These are phyloP conservation scores for Papilio helenus DNA, from an alignment of 1,140 invertebrate genomes.

Conservation along the genomic window DNA sequence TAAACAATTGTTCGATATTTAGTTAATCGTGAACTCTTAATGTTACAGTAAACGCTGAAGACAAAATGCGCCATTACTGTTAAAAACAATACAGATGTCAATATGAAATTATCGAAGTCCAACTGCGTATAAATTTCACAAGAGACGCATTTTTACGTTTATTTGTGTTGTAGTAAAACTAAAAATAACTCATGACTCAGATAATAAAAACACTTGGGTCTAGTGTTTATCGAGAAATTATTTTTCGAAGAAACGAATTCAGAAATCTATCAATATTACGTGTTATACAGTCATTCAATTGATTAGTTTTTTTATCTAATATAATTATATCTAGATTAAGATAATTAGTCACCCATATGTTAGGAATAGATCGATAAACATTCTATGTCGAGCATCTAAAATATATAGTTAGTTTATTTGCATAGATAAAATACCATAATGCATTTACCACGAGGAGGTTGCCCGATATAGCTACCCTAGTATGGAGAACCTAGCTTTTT, in stretches of 20 bases:
- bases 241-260: background rate
- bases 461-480: too few species aligned
- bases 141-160: background rate
- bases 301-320: background rate
- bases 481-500: too few species aligned
- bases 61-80: background rate
- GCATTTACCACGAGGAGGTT: too few species aligned
- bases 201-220: background rate
- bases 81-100: background rate
- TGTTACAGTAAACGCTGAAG: background rate
- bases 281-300: background rate
- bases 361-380: background rate
- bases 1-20: too few species aligned
- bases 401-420: background rate
- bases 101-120: background rate
- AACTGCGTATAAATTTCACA: slow-evolving; percentile 6
- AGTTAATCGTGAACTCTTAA: too few species aligned
- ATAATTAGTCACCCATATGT: background rate
- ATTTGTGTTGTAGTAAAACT: background rate
- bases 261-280: background rate
- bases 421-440: too few species aligned
- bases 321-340: background rate
- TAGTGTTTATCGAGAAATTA: background rate
- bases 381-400: background rate
- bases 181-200: slow-evolving; percentile 7